Base-by-base conservation (phyloP, 1,140 invertebrate species). In the Plutomurus gul region DNA sequence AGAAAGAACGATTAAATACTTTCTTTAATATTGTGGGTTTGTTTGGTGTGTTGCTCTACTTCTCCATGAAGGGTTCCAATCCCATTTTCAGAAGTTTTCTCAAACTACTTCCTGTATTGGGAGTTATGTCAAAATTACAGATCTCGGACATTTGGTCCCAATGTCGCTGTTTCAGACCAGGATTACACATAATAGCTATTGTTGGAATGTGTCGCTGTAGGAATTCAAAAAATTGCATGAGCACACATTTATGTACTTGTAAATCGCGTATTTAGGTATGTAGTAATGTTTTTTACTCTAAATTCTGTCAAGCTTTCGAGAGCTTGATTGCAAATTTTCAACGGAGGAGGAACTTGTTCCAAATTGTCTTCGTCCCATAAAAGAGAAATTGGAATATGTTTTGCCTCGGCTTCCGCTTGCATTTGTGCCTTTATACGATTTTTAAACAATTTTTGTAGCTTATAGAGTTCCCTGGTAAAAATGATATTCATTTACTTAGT, bases 91-190 rank as follows among this genome's bases (percentile, higher is more conserved):
- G 91, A 10, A 95, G 90, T 88, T 96, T 96, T 71, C 91, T 86
- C n/a, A 97, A 87, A 40, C 93, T 93, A 1, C 94, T 92, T 49
- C 94, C 92, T 81, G 94, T 91, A 88, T 94, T 92, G 0, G 95
- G 96, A 5, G 93, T 95, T 36, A 98, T 87, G 86, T 95, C 92
- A 84, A 92, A 92, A 1, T 92, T 94, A 16, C 93, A 92, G 56
- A 96, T 91, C 37, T 89, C 88, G 0, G 94, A 94, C 91, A 98
- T 96, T 85, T 95, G 92, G 79, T 93, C 91, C 96, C 96, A 98
- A 86, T 98, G 96, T 36, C 94, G 88, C 83, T 94, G 91, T n/a
- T 92, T 87, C 72, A 97, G 86, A 0, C 93, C 94, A 39, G 93
- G 92, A 88, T 97, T 96, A 84, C 95, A 96, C 87, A 97, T 90